These are phyloP conservation scores for Stenopsyche tienmushanensis DNA, from an alignment of 1,140 invertebrate genomes.

Conservation along the genomic window DNA sequence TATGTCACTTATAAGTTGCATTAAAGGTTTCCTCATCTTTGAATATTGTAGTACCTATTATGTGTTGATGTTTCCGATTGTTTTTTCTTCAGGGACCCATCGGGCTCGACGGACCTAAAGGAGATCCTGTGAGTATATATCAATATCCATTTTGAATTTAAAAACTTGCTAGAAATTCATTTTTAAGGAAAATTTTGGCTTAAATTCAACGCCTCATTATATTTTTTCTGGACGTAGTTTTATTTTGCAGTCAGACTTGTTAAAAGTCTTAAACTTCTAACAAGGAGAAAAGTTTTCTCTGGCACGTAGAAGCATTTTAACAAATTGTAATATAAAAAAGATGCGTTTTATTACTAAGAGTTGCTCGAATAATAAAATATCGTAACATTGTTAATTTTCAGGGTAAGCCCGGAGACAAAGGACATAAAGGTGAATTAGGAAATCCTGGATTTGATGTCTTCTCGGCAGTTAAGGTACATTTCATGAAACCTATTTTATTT, in stretches of 20 bases:
- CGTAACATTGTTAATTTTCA: constrained; percentile 51
- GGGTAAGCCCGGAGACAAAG: constrained; percentile 85
- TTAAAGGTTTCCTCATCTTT: too few species aligned
- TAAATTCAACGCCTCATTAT: too few species aligned
- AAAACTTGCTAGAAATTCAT: too few species aligned
- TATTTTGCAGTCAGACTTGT: too few species aligned
- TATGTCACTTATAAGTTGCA: too few species aligned
- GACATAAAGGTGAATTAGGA: constrained; percentile 81
- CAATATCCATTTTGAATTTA: too few species aligned
- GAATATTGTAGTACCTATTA: too few species aligned
- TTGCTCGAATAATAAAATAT: not conserved
- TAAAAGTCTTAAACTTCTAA: too few species aligned
- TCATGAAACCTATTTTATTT: constrained; percentile 11
- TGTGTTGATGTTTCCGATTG: constrained; percentile 29
- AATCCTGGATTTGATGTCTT: constrained; percentile 87
- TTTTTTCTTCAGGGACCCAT: constrained; percentile 81
- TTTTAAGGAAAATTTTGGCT: too few species aligned
- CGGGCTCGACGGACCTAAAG: constrained; percentile 91
- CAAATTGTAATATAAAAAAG: not conserved
- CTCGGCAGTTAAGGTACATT: constrained; percentile 82
- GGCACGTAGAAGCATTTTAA: not conserved
- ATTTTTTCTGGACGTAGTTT: too few species aligned
- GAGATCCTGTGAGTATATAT: constrained; percentile 77
- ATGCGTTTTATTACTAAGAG: not conserved
- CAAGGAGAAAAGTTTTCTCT: too few species aligned